Evolutionary conservation across 2,888 invertebrate species (phyloP).

Genomic region (Branchellion lobata): DNA sequence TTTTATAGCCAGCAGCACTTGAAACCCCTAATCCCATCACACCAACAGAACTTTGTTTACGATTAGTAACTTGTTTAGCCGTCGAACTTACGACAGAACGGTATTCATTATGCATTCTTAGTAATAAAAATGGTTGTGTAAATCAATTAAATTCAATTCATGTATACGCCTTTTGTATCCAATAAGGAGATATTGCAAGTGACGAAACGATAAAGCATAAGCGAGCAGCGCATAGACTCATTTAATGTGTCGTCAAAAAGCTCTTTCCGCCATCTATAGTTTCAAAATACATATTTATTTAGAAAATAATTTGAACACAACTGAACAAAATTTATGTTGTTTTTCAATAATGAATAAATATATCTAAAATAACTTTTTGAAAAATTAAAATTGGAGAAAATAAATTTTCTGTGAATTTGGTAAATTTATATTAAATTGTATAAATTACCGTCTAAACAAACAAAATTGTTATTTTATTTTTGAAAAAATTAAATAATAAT

Average conservation of each 20-base stretch:
- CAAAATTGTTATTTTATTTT: too few species aligned
- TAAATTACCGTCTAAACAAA: too few species aligned
- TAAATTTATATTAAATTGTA: too few species aligned
- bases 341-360: not conserved
- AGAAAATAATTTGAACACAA: not conserved
- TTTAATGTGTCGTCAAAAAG: conserved; percentile 40
- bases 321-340: not conserved
- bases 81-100: conserved; percentile 44
- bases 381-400: too few species aligned
- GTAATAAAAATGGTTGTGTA: not conserved
- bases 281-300: not conserved
- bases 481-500: too few species aligned
- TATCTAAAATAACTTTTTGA: too few species aligned
- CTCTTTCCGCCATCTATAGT: conserved; percentile 39
- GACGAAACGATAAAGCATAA: not conserved
- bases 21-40: conserved; percentile 44
- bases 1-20: conserved; percentile 24
- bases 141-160: not conserved
- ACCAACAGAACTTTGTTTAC: conserved; percentile 26
- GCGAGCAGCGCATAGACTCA: not conserved
- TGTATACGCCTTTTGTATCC: not conserved
- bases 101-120: conserved; percentile 46
- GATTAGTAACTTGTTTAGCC: conserved; percentile 25
- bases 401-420: too few species aligned
- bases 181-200: not conserved